phyloP scores from a whole-genome alignment of 2,888 invertebrate species.

The Dascillus cervinus region DNA sequence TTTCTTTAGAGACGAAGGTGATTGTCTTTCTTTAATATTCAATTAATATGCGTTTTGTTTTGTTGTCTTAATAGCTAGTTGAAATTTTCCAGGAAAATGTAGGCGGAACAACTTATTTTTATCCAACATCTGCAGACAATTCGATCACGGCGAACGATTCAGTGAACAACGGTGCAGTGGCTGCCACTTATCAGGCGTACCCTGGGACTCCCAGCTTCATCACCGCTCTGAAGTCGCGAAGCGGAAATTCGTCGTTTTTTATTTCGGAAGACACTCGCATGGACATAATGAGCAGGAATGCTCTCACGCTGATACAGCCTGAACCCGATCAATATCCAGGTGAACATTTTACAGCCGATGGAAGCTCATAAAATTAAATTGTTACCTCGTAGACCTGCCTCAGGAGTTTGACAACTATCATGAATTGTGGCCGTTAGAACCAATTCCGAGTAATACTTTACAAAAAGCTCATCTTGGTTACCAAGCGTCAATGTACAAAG shows the following conservation, averaged over 20 bases:
- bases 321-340: slow-evolving; percentile 56
- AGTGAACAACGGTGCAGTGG: slow-evolving; percentile 37
- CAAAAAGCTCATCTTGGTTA: slow-evolving; percentile 65
- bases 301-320: slow-evolving; percentile 65
- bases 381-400: slow-evolving; percentile 71
- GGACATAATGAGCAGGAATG: slow-evolving; percentile 70
- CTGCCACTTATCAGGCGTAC: slow-evolving; percentile 53
- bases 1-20: no score
- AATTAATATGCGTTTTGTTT: no score
- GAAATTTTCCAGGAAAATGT: slow-evolving; percentile 67
- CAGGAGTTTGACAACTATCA: slow-evolving; percentile 86
- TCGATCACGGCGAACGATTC: slow-evolving; percentile 40
- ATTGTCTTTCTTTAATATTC: no score
- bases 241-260: slow-evolving; percentile 62
- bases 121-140: slow-evolving; percentile 53
- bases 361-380: no score
- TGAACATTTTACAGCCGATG: slow-evolving; percentile 18
- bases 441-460: slow-evolving; percentile 45
- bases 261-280: slow-evolving; percentile 75
- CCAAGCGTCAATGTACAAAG: slow-evolving; percentile 84
- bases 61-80: slow-evolving; percentile 2
- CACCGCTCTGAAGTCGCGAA: slow-evolving; percentile 45
- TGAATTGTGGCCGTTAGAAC: slow-evolving; percentile 79
- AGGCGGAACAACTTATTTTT: slow-evolving; percentile 93
- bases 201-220: slow-evolving; percentile 57